A percentile compares a stretch with the other conserved stretches of the same genome.
These are phyloP conservation scores for Athalia rosae DNA, from an alignment of 2,888 invertebrate genomes.

Conservation along the genomic window DNA sequence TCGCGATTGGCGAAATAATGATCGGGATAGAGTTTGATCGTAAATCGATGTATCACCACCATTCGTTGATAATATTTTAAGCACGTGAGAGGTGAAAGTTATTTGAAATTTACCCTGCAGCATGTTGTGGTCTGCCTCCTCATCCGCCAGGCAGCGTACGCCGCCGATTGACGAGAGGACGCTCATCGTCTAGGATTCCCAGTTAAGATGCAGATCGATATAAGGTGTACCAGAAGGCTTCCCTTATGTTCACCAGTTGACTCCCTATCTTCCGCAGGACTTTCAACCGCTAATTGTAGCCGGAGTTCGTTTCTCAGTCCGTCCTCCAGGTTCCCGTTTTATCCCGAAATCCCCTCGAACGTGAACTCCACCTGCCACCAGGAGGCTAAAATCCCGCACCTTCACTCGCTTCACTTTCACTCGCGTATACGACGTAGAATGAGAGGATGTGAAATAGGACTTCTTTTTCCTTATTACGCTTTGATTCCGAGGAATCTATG, in stretches of 20 bases:
- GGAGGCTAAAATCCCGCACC: slow-evolving; percentile 1
- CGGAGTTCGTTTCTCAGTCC: neutral
- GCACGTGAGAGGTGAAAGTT: slow-evolving; percentile 17
- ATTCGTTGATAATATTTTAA: neutral
- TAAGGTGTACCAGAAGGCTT: too few relatives aligned
- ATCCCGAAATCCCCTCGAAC: neutral
- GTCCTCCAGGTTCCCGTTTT: neutral
- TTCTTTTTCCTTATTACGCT: neutral
- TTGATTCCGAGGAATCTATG: neutral
- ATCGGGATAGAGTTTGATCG: too few relatives aligned
- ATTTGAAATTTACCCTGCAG: slow-evolving; percentile 70
- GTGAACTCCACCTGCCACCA: slow-evolving; percentile 40
- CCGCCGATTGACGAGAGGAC: slow-evolving; percentile 66
- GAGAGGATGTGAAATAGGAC: neutral
- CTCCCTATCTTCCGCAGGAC: too few relatives aligned
- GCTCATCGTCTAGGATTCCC: slow-evolving; percentile 59
- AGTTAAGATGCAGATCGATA: slow-evolving; percentile 13
- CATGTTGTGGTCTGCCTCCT: slow-evolving; percentile 72
- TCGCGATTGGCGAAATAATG: too few relatives aligned
- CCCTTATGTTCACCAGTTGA: too few relatives aligned
- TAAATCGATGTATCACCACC: too few relatives aligned
- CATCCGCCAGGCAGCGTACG: slow-evolving; percentile 69
- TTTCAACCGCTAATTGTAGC: neutral
- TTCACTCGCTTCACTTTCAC: slow-evolving; percentile 38
- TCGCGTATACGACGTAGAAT: slow-evolving; percentile 1